Conservation (phyloP, 2,113 vertebrate species). For the Pelecanus crispus region DNA sequence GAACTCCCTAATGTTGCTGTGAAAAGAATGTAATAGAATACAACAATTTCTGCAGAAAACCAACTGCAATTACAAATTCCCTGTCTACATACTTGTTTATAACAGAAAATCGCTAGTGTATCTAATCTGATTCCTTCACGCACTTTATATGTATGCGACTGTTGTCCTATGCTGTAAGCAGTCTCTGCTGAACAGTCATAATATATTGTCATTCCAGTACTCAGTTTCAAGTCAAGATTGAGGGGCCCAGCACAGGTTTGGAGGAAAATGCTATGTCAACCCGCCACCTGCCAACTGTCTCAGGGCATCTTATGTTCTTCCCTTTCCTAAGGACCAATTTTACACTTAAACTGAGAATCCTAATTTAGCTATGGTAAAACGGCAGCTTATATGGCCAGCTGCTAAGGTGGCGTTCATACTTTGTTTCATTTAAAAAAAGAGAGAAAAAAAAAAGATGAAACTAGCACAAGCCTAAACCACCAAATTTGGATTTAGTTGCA, state of each 20-base stretch:
- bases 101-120: not conserved
- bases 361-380: not conserved
- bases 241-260: not conserved
- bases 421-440: not conserved
- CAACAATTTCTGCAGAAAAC: conserved; percentile 9
- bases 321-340: not conserved
- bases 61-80: not conserved
- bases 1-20: not conserved
- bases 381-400: not conserved
- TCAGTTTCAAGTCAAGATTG: not conserved
- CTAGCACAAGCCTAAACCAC: not conserved
- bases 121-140: not conserved
- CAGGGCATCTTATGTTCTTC: not conserved
- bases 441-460: not conserved
- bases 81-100: not conserved
- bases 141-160: not conserved
- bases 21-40: not conserved
- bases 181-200: not conserved
- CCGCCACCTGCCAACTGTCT: not conserved
- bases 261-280: not conserved
- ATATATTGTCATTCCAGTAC: not conserved
- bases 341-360: not conserved
- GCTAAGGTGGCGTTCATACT: not conserved
- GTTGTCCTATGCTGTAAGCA: not conserved
- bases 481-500: not conserved